Evolutionary conservation across 2,888 invertebrate species (phyloP).

Genomic region (Acanthococcus lagerstroemiae): DNA sequence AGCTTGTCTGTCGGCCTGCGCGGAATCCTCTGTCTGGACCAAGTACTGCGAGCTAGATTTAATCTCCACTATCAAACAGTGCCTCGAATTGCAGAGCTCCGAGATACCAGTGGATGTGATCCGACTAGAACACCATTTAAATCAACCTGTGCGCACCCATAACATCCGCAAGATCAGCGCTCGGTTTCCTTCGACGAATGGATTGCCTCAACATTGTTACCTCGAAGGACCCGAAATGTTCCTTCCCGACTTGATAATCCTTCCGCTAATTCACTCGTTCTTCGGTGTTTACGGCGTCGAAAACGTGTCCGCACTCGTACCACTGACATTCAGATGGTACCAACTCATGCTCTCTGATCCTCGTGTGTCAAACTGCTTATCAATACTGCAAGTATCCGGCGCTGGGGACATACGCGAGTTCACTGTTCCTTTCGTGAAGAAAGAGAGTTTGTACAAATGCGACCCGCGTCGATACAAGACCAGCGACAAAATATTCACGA

Average conservation of each 20-base stretch:
- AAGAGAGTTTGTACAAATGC: conserved; percentile 64
- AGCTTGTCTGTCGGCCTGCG: conserved; percentile 68
- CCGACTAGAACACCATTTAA: conserved; percentile 73
- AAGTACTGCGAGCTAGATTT: conserved; percentile 68
- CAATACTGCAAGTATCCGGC: conserved; percentile 12
- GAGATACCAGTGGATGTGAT: conserved; percentile 58
- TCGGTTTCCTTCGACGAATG: conserved; percentile 12
- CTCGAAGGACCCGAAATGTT: conserved; percentile 76
- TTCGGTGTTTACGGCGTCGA: conserved; percentile 44
- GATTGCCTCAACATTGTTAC: conserved; percentile 54
- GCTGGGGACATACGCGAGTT: too few relatives aligned
- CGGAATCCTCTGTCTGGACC: conserved; percentile 81
- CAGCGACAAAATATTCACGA: conserved; percentile 61
- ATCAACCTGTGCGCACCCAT: conserved; percentile 71
- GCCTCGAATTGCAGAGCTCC: conserved; percentile 36
- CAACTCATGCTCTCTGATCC: conserved; percentile 31
- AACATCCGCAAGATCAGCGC: conserved; percentile 59
- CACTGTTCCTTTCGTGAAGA: conserved; percentile 45
- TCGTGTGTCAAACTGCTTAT: conserved; percentile 21
- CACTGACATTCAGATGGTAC: conserved; percentile 57
- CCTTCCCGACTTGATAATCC: conserved; percentile 70
- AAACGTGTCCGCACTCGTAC: conserved; percentile 46
- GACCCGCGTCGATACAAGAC: conserved; percentile 68
- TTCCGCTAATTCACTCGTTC: conserved; percentile 57
- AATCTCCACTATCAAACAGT: conserved; percentile 43